Evolutionary conservation across 1,140 invertebrate species (phyloP).

Genomic region (Nautilus pompilius): DNA sequence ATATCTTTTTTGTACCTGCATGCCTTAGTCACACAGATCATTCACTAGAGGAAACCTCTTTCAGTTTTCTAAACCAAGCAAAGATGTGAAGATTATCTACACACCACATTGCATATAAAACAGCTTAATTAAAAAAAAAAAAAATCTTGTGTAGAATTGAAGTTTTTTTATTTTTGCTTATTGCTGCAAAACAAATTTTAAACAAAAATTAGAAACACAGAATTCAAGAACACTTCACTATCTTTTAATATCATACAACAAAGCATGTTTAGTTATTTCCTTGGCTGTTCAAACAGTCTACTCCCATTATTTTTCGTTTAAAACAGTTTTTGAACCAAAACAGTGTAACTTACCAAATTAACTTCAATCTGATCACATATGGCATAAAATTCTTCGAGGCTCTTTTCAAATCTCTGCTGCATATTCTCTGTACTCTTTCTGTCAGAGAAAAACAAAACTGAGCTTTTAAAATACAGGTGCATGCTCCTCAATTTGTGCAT

Average conservation of each 20-base stretch:
- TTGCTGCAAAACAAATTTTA: neutral
- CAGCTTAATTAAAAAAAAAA: no score
- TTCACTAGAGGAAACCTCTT: no score
- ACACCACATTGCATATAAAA: no score
- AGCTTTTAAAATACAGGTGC: conserved; percentile 1
- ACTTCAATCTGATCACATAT: conserved; percentile 93
- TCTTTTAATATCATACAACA: neutral
- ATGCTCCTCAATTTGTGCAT: neutral
- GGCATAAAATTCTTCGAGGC: conserved; percentile 90
- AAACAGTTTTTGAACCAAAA: neutral
- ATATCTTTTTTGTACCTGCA: no score
- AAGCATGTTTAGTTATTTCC: neutral
- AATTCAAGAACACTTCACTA: neutral
- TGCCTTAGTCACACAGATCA: no score
- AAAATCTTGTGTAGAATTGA: no score
- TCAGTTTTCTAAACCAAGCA: no score
- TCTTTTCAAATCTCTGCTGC: conserved; percentile 78
- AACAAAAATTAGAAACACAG: neutral
- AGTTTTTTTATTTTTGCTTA: neutral
- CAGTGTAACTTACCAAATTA: conserved; percentile 67
- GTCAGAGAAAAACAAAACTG: conserved; percentile 47
- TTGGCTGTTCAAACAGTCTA: neutral
- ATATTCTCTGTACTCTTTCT: conserved; percentile 75
- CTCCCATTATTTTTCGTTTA: no score
- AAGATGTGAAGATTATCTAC: no score